Conservation (phyloP, 2,888 invertebrate species). For the Acanthosepion lycidas region DNA sequence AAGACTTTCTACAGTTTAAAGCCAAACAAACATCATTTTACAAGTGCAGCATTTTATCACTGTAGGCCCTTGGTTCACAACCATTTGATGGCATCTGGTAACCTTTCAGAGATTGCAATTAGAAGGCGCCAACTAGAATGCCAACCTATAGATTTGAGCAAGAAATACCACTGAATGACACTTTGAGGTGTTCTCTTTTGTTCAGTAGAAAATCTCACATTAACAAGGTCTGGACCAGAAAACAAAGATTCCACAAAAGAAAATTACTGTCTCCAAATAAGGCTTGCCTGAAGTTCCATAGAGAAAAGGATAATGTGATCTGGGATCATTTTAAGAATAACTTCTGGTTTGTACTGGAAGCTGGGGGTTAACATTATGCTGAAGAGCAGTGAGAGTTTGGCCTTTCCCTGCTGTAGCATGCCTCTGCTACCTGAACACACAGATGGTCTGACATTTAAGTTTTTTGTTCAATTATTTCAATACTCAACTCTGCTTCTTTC, state of each 20-base stretch:
- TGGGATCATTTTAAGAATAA: constrained; percentile 21
- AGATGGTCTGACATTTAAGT: constrained; percentile 40
- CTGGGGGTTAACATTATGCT: not conserved
- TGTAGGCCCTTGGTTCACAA: constrained; percentile 16
- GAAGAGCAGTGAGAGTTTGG: constrained; percentile 9
- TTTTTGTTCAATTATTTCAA: constrained; percentile 46
- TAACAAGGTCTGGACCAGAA: not conserved
- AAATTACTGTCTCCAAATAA: constrained; percentile 6
- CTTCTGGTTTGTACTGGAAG: constrained; percentile 1
- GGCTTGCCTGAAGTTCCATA: not conserved
- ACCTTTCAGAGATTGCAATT: constrained; percentile 8
- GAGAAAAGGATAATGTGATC: constrained; percentile 23
- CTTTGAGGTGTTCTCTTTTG: not conserved
- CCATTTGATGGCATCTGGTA: constrained; percentile 23
- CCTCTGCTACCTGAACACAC: not conserved
- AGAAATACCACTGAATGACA: not conserved
- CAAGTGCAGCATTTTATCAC: not conserved
- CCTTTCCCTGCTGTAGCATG: not conserved
- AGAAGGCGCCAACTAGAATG: not conserved
- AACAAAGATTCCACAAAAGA: not conserved
- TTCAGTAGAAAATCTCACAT: not conserved
- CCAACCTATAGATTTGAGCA: constrained; percentile 22
- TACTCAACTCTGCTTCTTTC: not conserved
- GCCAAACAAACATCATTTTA: not conserved
- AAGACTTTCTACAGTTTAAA: not conserved